Evolutionary conservation across 2,797 vertebrate genomes (phyloP).

Genomic region (Scyliorhinus canicula): DNA sequence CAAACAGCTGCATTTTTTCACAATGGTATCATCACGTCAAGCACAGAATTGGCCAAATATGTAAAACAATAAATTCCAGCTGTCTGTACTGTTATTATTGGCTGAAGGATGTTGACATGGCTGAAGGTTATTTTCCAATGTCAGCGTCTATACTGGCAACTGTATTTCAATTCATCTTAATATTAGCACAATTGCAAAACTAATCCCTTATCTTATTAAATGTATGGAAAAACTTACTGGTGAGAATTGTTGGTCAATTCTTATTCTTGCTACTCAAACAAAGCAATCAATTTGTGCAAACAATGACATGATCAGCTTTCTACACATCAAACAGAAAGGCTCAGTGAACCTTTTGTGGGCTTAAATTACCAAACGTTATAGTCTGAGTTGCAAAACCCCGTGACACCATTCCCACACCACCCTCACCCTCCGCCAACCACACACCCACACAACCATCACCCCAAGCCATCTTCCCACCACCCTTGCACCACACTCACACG

Average conservation of each 20-base stretch:
- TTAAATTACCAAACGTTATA: not conserved
- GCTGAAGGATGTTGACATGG: not conserved
- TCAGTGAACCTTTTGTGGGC: not conserved
- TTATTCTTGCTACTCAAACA: not conserved
- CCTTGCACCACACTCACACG: too few species aligned
- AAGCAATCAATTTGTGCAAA: not conserved
- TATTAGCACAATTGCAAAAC: not conserved
- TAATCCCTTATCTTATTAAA: not conserved
- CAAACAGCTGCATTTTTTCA: not conserved
- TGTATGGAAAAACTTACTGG: not conserved
- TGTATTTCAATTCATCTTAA: not conserved
- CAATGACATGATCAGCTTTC: not conserved
- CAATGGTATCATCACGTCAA: not conserved
- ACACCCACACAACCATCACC: too few species aligned
- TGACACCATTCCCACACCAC: too few species aligned
- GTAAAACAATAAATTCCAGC: not conserved
- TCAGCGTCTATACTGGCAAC: not conserved
- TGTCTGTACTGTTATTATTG: not conserved
- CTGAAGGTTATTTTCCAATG: not conserved
- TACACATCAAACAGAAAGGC: not conserved
- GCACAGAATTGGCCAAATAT: not conserved
- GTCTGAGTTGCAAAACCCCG: too few species aligned
- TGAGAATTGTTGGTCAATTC: not conserved
- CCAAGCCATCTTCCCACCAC: too few species aligned
- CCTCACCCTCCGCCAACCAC: too few species aligned